These are phyloP conservation scores for Phthorimaea operculella DNA, from an alignment of 1,140 invertebrate genomes.

Conservation along the genomic window DNA sequence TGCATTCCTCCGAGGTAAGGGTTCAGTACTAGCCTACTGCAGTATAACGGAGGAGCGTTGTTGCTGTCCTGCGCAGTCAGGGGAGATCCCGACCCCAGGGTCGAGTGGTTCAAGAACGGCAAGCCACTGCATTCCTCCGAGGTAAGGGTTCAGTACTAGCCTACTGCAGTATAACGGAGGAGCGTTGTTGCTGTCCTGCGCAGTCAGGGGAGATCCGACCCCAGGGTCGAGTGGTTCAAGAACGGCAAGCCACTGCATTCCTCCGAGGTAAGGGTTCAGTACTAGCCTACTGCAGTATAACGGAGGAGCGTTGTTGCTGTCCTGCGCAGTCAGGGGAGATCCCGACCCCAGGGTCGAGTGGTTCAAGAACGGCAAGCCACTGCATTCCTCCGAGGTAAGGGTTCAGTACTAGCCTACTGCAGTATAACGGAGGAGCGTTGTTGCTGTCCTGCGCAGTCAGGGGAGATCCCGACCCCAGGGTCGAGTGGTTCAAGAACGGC, in stretches of 20 bases:
- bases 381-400: conserved; percentile 52
- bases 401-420: too few species aligned
- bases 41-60: conserved; percentile 82
- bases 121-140: conserved; percentile 49
- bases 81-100: conserved; percentile 92
- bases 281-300: too few species aligned
- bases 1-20: conserved; percentile 52
- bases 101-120: conserved; percentile 82
- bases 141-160: too few species aligned
- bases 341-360: conserved; percentile 92
- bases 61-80: conserved; percentile 82
- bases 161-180: too few species aligned
- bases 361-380: conserved; percentile 72
- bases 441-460: conserved; percentile 82
- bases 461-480: conserved; percentile 92
- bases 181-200: conserved; percentile 78
- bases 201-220: conserved; percentile 91
- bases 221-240: conserved; percentile 88
- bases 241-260: conserved; percentile 45
- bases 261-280: conserved; percentile 48
- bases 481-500: conserved; percentile 82
- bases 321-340: conserved; percentile 85
- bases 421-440: conserved; percentile 82
- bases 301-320: conserved; percentile 82
- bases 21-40: too few species aligned